Evolutionary conservation across 2,797 vertebrate genomes (phyloP), one percentile per base, ranked within the genome.

Genomic region (Fistularia commersonii): DNA sequence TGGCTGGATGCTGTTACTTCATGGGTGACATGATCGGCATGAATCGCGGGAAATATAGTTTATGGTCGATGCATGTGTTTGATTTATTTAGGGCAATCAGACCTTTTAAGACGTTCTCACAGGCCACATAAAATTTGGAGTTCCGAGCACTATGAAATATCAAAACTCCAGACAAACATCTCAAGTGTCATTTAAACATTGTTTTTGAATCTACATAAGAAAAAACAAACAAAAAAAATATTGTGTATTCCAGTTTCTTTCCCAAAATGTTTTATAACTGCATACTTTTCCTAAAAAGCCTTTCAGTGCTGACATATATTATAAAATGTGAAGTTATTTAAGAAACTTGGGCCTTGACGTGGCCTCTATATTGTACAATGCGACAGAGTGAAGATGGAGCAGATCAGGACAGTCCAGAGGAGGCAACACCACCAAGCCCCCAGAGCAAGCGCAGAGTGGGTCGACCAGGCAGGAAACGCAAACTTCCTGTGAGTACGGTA

Each of bases 381-480:
- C 51, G 37, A 13, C 74, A 91, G 90, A 82, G 74, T 67, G 87
- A 89, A 83, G 87, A 86, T 46, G 76, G 82, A 75, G 83, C 57
- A 36, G 82, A 89, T 68, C 93, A 93, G 79, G 93, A 95, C 76
- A 89, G 89, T 45, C 89, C 86, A 70, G 93, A 92, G 81, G 94
- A 94, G 81, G 94, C 93, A 79, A 94, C 90, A 61, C 87, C 87
- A 53, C 91, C 90, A 23, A 90, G 92, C 66, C 81, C 88, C 34
- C 90, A 88, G n/a, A 77, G 80, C 64, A 92, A 92, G 60, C 92
- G 93, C 80, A 91, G 94, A 89, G 95, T 93, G 40, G 95, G 95
- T 66, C 90, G 94, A 66, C 95, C 95, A 0, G 91, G 93, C 73
- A 87, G 94, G 80, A 97, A 97, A 85, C 93, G 94, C 88, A 98